Evolutionary conservation across 2,888 invertebrate species (phyloP).

Genomic region (Prosopocoilus inquinatus): DNA sequence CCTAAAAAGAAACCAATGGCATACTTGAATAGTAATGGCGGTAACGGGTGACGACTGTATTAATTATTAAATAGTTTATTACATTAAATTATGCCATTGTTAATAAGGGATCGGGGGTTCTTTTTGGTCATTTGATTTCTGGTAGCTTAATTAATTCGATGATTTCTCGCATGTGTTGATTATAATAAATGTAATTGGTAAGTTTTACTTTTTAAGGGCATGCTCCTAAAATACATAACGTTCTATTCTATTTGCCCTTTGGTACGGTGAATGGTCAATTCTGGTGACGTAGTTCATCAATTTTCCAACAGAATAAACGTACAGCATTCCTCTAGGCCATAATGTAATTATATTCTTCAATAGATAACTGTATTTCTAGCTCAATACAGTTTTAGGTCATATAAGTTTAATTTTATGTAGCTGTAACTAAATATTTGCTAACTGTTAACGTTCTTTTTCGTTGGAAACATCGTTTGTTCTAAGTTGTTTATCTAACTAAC

Average conservation of each 20-base stretch:
- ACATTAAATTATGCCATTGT: neutral
- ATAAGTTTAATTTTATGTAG: slow-evolving; percentile 46
- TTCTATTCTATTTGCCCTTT: slow-evolving; percentile 19
- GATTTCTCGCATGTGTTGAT: neutral
- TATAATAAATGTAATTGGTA: slow-evolving; percentile 17
- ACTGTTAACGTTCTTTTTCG: slow-evolving; percentile 7
- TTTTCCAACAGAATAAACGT: slow-evolving; percentile 16
- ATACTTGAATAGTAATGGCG: slow-evolving; percentile 19
- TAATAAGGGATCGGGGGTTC: no score
- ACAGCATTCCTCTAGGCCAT: slow-evolving; percentile 20
- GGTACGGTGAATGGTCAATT: slow-evolving; percentile 22
- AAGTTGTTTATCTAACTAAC: neutral
- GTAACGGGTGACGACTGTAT: slow-evolving; percentile 12
- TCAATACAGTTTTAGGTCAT: slow-evolving; percentile 52
- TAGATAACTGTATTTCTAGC: slow-evolving; percentile 50
- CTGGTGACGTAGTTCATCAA: slow-evolving; percentile 20
- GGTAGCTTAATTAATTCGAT: no score
- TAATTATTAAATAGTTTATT: slow-evolving; percentile 1
- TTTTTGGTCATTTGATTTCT: no score
- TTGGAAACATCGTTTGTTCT: neutral
- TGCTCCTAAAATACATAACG: slow-evolving; percentile 15
- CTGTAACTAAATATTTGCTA: slow-evolving; percentile 29
- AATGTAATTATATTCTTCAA: slow-evolving; percentile 23
- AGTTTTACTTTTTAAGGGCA: slow-evolving; percentile 25
- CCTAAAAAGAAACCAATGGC: slow-evolving; percentile 18